Evolutionary conservation across 2,113 vertebrate species (phyloP), one percentile per base, ranked within the genome.

Genomic region (Pollachius pollachius): DNA sequence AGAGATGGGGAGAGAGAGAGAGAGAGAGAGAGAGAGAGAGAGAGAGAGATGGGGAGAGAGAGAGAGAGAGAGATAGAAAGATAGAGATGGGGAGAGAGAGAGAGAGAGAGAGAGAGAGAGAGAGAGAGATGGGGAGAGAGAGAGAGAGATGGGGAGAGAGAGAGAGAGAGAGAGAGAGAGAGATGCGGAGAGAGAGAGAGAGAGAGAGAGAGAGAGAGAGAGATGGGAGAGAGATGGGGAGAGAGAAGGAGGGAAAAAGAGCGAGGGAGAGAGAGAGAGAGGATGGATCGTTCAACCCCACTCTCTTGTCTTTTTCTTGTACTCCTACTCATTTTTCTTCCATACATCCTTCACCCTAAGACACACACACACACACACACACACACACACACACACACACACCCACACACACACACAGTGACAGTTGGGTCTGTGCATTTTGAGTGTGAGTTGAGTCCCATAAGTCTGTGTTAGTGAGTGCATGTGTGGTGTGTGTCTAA

Each of bases 231-330:
- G 52, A 56, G 52, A 17, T 8, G 3, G 52, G 15, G 52, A 56
- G 13, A 56, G 52, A 56, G 52, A 15, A 13, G 52, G 52, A 56
- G 52, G 15, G 13, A 56, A 13, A 1, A 4, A 15, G 52, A 56
- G 52, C 9, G 52, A 17, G 54, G 3, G 54, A 57, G 77, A 79
- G 72, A 70, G 63, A 62, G 68, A 72, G 81, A 85, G 68, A 84
- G 74, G 81, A 87, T 78, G 79, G 74, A 87, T 84, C 73, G 70
- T 69, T 87, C 76, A 76, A 69, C 76, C 79, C 79, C 80, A 78
- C 66, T 64, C 76, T 62, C 66, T 59, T 27, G 63, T 76, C 69
- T 64, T 57, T 16, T 57, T 57, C 5, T 67, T 65, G 61, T 77
- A 7, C 11, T 60, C 71, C 25, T 57, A 65, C 66, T 61, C 30